These are phyloP conservation scores for Machimus rusticus DNA, from an alignment of 2,888 invertebrate species.

Conservation along the genomic window DNA sequence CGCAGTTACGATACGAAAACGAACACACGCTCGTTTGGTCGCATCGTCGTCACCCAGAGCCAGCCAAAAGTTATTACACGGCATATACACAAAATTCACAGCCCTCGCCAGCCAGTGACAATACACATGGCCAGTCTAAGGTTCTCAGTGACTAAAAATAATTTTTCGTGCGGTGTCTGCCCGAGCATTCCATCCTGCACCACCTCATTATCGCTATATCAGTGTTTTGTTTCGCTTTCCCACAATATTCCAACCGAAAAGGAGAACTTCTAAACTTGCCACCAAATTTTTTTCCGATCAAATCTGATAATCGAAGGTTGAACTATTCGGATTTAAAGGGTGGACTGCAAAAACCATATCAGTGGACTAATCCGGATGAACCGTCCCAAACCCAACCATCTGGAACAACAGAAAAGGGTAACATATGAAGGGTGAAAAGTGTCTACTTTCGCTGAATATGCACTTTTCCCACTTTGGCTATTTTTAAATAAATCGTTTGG, in stretches of 20 bases:
- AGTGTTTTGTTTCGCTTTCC: not conserved
- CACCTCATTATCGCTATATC: not conserved
- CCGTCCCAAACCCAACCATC: not conserved
- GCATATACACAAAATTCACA: slow-evolving; percentile 8
- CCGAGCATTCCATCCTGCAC: not conserved
- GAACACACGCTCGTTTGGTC: not conserved
- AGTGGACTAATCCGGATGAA: not conserved
- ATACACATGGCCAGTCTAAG: slow-evolving; percentile 8
- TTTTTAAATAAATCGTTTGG: not conserved
- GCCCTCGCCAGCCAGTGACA: slow-evolving; percentile 17
- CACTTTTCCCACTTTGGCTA: not conserved
- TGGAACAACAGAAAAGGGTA: not conserved
- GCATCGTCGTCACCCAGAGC: not conserved
- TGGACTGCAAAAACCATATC: not conserved
- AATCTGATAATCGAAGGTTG: not conserved
- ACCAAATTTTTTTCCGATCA: not conserved
- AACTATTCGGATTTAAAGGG: not conserved
- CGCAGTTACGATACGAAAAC: not conserved
- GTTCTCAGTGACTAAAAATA: slow-evolving; percentile 29
- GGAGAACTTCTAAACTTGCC: not conserved
- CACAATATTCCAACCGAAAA: not conserved
- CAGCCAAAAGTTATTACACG: not conserved
- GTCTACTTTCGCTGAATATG: not conserved
- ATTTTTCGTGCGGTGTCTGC: slow-evolving; percentile 6
- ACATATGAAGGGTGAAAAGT: not conserved